Evolutionary conservation across 2,888 invertebrate species (phyloP), one percentile per base, ranked within the genome.

Genomic region (Chalcis sispes): DNA sequence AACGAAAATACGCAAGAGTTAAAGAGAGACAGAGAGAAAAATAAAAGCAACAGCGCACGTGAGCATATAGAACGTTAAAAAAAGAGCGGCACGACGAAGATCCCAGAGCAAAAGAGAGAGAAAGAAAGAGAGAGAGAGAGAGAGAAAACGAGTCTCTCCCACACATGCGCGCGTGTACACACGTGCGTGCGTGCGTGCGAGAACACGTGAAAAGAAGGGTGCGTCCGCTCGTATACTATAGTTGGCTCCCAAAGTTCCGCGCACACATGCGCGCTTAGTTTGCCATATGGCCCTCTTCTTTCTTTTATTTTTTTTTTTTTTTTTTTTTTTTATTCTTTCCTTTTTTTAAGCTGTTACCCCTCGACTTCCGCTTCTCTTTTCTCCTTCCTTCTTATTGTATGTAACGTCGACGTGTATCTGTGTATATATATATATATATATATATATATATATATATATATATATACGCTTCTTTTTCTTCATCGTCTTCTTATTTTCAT

Each of bases 241-340:
- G 66, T 73, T 73, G 66, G 66, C 50, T 65, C 72, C 23, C 7
- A n/a, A 8, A n/a, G n/a, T n/a, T n/a, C n/a, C n/a, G n/a, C n/a
- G n/a, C 36, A 18, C 3, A 23, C 4, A 36, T 36, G 52, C 7
- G 48, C 27, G 20, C 20, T 13, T 18, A 13, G 36, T 46, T 59
- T 32, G 76, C 76, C 76, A 76, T 76, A 76, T 76, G 76, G 76
- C 72, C 76, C 76, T 66, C 61, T 72, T 62, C 67, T 67, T 62
- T 42, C 42, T 42, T 15, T 42, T 27, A 2, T 42, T 42, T 36
- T 36, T 36, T 50, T 27, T 36, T 25, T 13, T 29, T 50, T n/a
- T 66, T 54, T 72, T 62, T 72, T 67, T 62, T 42, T 15, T 42
- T 15, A 13, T 27, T 13, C 15, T 42, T 36, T 36, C 10, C 56